phyloP scores from a whole-genome alignment of 1,140 invertebrate species.

The Cotesia vestalis region DNA sequence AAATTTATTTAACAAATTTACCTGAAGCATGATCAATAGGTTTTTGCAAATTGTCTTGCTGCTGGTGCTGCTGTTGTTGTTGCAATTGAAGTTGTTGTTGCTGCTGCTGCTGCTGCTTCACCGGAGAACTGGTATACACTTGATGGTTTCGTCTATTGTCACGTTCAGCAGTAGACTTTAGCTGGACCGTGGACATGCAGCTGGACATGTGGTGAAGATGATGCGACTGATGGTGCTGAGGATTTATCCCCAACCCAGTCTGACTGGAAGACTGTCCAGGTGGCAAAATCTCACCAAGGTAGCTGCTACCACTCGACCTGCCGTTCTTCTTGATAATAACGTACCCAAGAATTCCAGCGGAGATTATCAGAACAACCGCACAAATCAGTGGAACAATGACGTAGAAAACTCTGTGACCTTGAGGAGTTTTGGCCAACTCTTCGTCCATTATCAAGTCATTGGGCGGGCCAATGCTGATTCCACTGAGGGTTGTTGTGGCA shows the following conservation, averaged over 20 bases:
- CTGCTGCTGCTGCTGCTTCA: slow-evolving; percentile 60
- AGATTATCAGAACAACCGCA: slow-evolving; percentile 56
- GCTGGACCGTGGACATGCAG: slow-evolving; percentile 63
- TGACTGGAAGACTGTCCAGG: slow-evolving; percentile 53
- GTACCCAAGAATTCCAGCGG: slow-evolving; percentile 57
- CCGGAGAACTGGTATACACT: slow-evolving; percentile 80
- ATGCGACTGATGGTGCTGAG: slow-evolving; percentile 56
- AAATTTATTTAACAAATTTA: slow-evolving; percentile 21
- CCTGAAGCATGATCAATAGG: slow-evolving; percentile 62
- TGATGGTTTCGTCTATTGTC: slow-evolving; percentile 80
- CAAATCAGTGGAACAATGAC: slow-evolving; percentile 57
- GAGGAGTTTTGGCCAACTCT: slow-evolving; percentile 49
- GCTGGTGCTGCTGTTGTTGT: slow-evolving; percentile 43
- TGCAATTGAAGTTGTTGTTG: too few species aligned
- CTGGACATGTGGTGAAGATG: slow-evolving; percentile 62
- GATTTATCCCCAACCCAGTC: slow-evolving; percentile 52
- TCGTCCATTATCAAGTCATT: slow-evolving; percentile 61
- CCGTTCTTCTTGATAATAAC: slow-evolving; percentile 59
- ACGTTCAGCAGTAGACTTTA: slow-evolving; percentile 74
- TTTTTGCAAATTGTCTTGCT: slow-evolving; percentile 59
- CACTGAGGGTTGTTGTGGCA: slow-evolving; percentile 80
- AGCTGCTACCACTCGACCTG: slow-evolving; percentile 45
- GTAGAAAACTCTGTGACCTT: slow-evolving; percentile 58
- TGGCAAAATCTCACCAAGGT: slow-evolving; percentile 59
- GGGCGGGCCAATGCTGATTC: slow-evolving; percentile 64